Evolutionary conservation across 2,797 vertebrate genomes (phyloP).

Genomic region (Capromys pilorides): DNA sequence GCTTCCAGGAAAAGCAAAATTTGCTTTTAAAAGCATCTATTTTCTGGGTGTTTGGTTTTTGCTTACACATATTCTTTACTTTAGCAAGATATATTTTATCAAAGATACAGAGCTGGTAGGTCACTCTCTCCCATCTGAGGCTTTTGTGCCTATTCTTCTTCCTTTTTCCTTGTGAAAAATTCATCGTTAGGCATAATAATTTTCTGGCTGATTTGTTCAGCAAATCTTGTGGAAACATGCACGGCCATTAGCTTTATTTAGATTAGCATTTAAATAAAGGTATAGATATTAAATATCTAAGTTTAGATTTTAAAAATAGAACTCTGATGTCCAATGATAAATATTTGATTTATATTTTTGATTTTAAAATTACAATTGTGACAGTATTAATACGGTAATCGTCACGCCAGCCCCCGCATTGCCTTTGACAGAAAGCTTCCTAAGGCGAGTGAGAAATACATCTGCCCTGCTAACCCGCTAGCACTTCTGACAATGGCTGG

Average conservation of each 20-base stretch:
- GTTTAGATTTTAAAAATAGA: slow-evolving; percentile 21
- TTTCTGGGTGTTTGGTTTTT: background rate
- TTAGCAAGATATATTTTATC: background rate
- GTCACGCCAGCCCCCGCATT: background rate
- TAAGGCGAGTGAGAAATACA: background rate
- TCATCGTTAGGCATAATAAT: background rate
- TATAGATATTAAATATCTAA: background rate
- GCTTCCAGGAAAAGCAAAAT: background rate
- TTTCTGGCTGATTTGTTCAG: slow-evolving; percentile 3
- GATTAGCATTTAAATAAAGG: background rate
- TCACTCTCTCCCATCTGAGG: background rate
- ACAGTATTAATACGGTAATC: background rate
- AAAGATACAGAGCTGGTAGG: background rate
- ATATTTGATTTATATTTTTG: background rate
- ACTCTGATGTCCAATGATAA: background rate
- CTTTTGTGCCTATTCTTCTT: background rate
- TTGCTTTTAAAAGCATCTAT: background rate
- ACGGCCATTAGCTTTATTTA: background rate
- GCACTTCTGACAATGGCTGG: background rate
- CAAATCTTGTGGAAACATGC: background rate
- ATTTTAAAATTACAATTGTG: background rate
- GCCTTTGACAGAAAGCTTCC: background rate
- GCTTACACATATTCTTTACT: background rate
- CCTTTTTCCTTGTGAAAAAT: slow-evolving; percentile 27
- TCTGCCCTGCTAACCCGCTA: background rate